Conservation (phyloP, 2,888 invertebrate genomes). For the Mycalesis mineus region DNA sequence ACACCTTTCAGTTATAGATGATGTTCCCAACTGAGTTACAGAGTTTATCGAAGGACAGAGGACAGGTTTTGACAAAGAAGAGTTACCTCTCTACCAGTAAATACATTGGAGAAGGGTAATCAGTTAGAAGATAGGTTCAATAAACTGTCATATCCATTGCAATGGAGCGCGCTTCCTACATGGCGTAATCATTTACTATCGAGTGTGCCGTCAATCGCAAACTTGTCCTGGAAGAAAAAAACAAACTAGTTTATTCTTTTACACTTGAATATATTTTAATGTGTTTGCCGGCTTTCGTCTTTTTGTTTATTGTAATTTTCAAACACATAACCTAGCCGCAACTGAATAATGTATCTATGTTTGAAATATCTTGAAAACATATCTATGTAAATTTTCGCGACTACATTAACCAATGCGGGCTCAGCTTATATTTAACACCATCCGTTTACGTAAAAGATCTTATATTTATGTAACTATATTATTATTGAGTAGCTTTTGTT, state of each 20-base stretch:
- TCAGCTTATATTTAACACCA: slow-evolving; percentile 11
- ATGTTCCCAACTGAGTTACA: no score
- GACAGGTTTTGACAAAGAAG: no score
- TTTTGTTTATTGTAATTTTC: slow-evolving; percentile 16
- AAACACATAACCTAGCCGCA: slow-evolving; percentile 13
- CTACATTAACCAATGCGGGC: slow-evolving; percentile 14
- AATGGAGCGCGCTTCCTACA: neutral
- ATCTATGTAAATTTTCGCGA: slow-evolving; percentile 16
- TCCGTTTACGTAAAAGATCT: neutral
- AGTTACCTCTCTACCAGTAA: no score
- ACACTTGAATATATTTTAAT: slow-evolving; percentile 1
- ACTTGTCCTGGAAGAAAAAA: no score
- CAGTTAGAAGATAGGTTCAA: no score
- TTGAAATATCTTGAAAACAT: slow-evolving; percentile 16
- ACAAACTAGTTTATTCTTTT: neutral
- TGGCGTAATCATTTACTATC: no score
- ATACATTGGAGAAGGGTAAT: no score
- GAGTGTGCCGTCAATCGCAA: no score
- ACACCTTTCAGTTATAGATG: no score
- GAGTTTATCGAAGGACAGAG: no score
- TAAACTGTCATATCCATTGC: no score
- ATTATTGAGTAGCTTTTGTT: no score
- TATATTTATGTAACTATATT: neutral
- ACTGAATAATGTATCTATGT: slow-evolving; percentile 15
- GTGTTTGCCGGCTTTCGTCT: slow-evolving; percentile 1